Conservation (phyloP, 2,797 vertebrate genomes). For the Poliocrania exsul region DNA sequence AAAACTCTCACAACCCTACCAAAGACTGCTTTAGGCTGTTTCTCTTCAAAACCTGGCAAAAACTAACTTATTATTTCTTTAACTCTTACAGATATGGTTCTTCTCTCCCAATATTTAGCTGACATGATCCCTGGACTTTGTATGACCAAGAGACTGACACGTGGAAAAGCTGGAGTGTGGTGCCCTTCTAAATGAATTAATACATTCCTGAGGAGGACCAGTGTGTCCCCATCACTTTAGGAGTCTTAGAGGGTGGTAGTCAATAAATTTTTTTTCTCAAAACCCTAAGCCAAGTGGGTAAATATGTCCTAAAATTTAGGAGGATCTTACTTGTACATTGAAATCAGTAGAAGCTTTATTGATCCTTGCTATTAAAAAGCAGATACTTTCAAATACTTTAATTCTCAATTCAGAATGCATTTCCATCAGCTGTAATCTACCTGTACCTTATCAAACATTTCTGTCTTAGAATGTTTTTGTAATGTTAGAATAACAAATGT, state of each 20-base stretch:
- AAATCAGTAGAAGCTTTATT: background rate
- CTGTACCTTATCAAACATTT: background rate
- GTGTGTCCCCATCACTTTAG: background rate
- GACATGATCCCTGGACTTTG: background rate
- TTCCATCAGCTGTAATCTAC: background rate
- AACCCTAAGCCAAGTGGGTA: background rate
- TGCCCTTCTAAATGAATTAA: accelerated
- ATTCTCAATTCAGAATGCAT: background rate
- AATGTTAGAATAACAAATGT: background rate
- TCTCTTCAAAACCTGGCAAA: background rate
- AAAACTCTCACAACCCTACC: background rate
- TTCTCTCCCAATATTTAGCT: background rate
- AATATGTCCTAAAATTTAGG: background rate
- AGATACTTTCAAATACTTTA: background rate
- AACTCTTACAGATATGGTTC: background rate
- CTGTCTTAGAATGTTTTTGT: background rate
- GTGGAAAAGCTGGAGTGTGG: background rate
- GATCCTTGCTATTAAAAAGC: background rate
- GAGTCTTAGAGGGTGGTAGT: background rate
- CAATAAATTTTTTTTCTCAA: background rate
- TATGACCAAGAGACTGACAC: background rate
- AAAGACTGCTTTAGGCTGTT: background rate
- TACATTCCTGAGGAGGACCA: background rate
- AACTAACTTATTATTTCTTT: background rate
- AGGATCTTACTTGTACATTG: background rate